These are phyloP conservation scores for Helicorthomorpha holstii DNA, from an alignment of 1,140 invertebrate genomes.

Conservation along the genomic window DNA sequence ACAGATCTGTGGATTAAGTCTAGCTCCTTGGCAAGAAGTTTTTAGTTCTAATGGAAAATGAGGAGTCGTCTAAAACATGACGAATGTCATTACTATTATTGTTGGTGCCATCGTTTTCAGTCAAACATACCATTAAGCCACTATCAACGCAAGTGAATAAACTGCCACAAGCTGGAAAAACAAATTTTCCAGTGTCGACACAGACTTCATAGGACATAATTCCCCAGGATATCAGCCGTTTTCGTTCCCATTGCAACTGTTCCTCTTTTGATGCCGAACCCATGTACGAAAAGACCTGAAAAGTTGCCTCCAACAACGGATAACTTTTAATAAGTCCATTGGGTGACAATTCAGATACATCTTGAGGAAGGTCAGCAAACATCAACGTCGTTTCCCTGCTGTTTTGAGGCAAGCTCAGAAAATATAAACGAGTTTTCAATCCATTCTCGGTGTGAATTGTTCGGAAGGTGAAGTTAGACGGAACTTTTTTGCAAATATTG, in stretches of 20 bases:
- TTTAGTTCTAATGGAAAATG: conserved; percentile 18
- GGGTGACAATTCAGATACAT: conserved; percentile 13
- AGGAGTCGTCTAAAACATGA: conserved; percentile 10
- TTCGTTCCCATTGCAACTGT: conserved; percentile 74
- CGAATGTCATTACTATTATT: not conserved
- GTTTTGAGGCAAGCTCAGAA: conserved; percentile 63
- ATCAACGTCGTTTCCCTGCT: conserved; percentile 74
- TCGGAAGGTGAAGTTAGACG: conserved; percentile 60
- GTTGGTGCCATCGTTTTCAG: not conserved
- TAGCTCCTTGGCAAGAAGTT: conserved; percentile 36
- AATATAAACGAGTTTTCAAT: conserved; percentile 66
- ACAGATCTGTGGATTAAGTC: conserved; percentile 79
- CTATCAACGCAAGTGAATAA: conserved; percentile 58
- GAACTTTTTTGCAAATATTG: conserved; percentile 49
- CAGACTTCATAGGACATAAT: conserved; percentile 87
- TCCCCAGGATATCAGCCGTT: conserved; percentile 74
- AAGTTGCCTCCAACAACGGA: conserved; percentile 49
- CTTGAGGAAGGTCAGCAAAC: conserved; percentile 54
- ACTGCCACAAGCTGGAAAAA: conserved; percentile 75
- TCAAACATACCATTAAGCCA: not conserved
- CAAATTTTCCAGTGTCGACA: conserved; percentile 54
- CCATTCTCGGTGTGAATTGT: conserved; percentile 14
- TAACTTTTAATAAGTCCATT: conserved; percentile 40
- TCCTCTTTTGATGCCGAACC: conserved; percentile 58
- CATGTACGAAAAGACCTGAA: conserved; percentile 37